Base-by-base conservation (phyloP, 2,113 vertebrate genomes). In the Platycercus adscitus region DNA sequence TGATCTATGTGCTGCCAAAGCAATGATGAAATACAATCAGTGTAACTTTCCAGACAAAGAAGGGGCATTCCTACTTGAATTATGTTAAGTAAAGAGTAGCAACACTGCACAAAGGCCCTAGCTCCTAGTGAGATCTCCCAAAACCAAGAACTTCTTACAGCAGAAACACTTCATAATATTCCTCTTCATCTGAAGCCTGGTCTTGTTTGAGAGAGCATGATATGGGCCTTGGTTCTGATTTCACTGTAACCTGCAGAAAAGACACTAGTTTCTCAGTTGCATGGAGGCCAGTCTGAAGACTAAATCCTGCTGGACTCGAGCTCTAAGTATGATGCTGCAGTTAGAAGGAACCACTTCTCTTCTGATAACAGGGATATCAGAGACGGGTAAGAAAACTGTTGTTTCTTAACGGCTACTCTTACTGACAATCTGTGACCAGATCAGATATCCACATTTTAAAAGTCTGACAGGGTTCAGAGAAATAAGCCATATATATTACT, bases 1-100 rank as follows among this genome's bases (percentile, higher is more conserved):
- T 99, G 99, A 97, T 99, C 99, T 97, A 99, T 99, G 96, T 99
- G 99, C 99, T 99, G 98, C 25, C 97, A 97, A 97, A 96, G 69
- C 85, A 98, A 98, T 17, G 53, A 82, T 14, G 85, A 97, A 94
- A 71, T 14, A 95, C 24, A 70, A 53, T 98, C 93, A 98, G 68
- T 5, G 2, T 10, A 50, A 79, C 33, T 52, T 35, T 25, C 81
- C 33, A 41, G 78, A 88, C 44, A 78, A 65, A 88, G 63, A 11
- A 93, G 50, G 41, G 69, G 19, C 70, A 56, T 94, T 96, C 47
- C 79, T 81, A 63, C 65, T 69, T 46, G 20, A 66, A 92, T 93
- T 47, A 58, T 35, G 64, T 58, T 61, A 69, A 55, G 43, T 68
- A 44, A 47, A 77, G 24, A 37, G 37, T 6, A 87, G 47, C 35